phyloP scores from a whole-genome alignment of 2,113 vertebrate species.

The Notechis scutatus region DNA sequence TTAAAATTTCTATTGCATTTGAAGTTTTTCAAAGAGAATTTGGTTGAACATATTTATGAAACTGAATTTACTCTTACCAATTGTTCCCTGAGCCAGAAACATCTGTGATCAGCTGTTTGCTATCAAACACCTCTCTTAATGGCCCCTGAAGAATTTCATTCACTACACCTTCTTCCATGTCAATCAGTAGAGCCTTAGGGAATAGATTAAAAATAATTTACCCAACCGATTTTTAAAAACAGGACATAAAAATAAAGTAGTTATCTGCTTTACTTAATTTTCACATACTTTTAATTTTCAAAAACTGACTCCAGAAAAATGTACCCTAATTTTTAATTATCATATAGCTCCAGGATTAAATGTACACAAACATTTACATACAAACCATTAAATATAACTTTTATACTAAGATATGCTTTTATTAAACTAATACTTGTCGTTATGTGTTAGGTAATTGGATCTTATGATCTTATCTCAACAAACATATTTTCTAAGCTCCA shows the following conservation, averaged over 20 bases:
- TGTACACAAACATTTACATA: neutral
- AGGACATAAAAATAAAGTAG: constrained; percentile 26
- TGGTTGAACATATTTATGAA: constrained; percentile 42
- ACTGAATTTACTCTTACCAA: constrained; percentile 79
- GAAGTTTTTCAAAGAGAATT: constrained; percentile 30
- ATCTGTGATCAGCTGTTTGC: constrained; percentile 90
- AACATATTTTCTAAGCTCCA: neutral
- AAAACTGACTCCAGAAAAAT: neutral
- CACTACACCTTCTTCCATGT: constrained; percentile 98
- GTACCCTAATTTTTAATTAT: neutral
- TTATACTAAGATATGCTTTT: neutral
- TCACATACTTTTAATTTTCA: neutral
- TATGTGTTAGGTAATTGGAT: neutral
- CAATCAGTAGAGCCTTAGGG: constrained; percentile 88
- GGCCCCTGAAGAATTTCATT: constrained; percentile 92
- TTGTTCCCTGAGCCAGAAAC: constrained; percentile 98
- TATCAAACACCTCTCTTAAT: constrained; percentile 89
- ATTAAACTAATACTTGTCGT: neutral
- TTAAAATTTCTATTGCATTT: constrained; percentile 31
- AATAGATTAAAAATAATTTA: constrained; percentile 47
- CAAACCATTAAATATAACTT: neutral
- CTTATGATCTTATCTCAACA: neutral
- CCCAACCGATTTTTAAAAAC: constrained; percentile 30
- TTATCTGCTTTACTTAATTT: constrained; percentile 3
- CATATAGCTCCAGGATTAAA: neutral